These are phyloP conservation scores for Branchinecta lindahli DNA, from an alignment of 1,140 invertebrate genomes.

Conservation along the genomic window DNA sequence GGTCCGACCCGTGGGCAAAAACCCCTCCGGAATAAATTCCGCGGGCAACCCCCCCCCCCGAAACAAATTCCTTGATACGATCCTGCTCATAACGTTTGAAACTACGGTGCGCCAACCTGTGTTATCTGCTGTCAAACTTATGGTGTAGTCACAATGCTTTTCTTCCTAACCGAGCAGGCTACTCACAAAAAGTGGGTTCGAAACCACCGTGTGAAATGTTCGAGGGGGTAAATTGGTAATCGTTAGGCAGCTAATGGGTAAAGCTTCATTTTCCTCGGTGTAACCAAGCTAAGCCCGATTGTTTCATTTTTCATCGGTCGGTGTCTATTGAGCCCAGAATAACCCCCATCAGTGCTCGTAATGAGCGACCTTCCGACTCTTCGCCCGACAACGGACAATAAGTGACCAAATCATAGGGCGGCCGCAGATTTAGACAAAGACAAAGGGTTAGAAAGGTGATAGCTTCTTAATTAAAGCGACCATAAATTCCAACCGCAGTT, in stretches of 20 bases:
- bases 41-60: too few relatives aligned
- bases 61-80: too few relatives aligned
- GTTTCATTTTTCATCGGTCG: slow-evolving; percentile 10
- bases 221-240: not conserved
- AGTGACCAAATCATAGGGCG: slow-evolving; percentile 8
- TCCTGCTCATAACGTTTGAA: too few relatives aligned
- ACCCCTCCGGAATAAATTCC: too few relatives aligned
- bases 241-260: not conserved
- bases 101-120: too few relatives aligned
- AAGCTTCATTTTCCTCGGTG: not conserved
- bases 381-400: not conserved
- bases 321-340: not conserved
- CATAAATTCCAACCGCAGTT: not conserved
- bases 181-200: too few relatives aligned
- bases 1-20: too few relatives aligned
- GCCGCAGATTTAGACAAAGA: not conserved
- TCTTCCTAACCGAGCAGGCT: too few relatives aligned
- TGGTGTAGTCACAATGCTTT: too few relatives aligned
- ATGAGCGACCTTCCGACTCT: not conserved
- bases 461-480: not conserved
- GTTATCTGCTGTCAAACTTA: too few relatives aligned
- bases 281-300: not conserved
- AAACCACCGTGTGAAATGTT: not conserved
- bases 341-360: slow-evolving; percentile 1
- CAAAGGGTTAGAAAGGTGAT: slow-evolving; percentile 10